phyloP scores from a whole-genome alignment of 2,797 vertebrate genomes.

The Erpetoichthys calabaricus region DNA sequence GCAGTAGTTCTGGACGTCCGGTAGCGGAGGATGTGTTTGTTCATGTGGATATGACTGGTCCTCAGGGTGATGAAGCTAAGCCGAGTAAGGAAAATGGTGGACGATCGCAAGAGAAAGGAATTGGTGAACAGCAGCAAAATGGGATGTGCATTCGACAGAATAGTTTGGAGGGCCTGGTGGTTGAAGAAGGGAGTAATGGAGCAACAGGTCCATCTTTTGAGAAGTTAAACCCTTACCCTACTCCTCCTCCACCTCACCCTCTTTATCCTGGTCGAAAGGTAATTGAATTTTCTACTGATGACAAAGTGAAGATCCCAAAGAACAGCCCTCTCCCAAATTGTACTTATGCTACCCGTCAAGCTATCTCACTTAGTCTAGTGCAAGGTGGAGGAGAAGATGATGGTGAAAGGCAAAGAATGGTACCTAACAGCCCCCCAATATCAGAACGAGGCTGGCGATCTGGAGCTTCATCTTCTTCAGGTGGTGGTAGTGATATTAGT shows the following conservation, averaged over 20 bases:
- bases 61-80: conserved; percentile 25
- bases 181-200: conserved; percentile 37
- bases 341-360: conserved; percentile 87
- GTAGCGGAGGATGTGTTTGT: conserved; percentile 89
- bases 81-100: conserved; percentile 27
- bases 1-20: conserved; percentile 65
- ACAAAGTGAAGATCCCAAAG: conserved; percentile 88
- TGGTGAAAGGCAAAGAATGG: conserved; percentile 34
- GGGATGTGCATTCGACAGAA: conserved; percentile 57
- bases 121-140: conserved; percentile 43
- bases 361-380: conserved; percentile 87
- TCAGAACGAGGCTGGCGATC: conserved; percentile 38
- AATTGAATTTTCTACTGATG: conserved; percentile 84
- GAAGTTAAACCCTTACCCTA: conserved; percentile 82
- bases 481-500: conserved; percentile 31
- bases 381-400: conserved; percentile 58
- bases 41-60: conserved; percentile 87
- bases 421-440: conserved; percentile 55
- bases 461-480: conserved; percentile 36
- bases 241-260: conserved; percentile 62
- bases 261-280: conserved; percentile 85
- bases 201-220: conserved; percentile 53
- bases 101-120: conserved; percentile 24
- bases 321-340: conserved; percentile 93
- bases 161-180: conserved; percentile 41